Conservation (phyloP, 2,797 vertebrate genomes). For the Notolabrus celidotus region DNA sequence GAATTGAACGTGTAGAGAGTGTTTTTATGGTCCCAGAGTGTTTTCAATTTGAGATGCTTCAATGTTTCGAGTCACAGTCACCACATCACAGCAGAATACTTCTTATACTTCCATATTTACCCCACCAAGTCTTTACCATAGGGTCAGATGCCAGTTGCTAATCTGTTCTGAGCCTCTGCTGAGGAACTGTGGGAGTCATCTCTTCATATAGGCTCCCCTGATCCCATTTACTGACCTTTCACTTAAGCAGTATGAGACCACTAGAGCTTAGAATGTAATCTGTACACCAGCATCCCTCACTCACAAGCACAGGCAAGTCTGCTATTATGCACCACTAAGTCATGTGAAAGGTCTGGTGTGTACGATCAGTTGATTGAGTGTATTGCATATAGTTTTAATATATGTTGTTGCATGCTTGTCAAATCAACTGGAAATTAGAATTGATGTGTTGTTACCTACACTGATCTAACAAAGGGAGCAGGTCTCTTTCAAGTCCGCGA, state of each 20-base stretch:
- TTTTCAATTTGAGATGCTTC: neutral
- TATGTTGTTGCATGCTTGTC: neutral
- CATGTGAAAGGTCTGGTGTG: neutral
- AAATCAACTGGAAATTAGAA: too few relatives aligned
- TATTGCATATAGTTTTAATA: neutral
- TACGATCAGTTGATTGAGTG: neutral
- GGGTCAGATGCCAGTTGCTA: constrained; percentile 60
- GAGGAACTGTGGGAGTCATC: constrained; percentile 46
- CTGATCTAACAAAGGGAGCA: too few relatives aligned
- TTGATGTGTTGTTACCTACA: too few relatives aligned
- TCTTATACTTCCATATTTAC: constrained; percentile 18
- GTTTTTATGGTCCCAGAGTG: neutral
- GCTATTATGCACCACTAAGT: neutral
- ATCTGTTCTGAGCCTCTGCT: constrained; percentile 70
- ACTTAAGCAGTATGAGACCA: constrained; percentile 22
- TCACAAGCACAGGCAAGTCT: constrained; percentile 6
- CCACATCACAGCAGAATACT: neutral
- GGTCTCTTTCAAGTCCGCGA: too few relatives aligned
- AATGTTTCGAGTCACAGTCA: constrained; percentile 1
- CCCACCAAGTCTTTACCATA: constrained; percentile 13
- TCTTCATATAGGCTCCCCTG: constrained; percentile 33
- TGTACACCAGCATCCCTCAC: constrained; percentile 33
- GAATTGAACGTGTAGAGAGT: neutral
- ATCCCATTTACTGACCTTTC: constrained; percentile 51
- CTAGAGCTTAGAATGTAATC: constrained; percentile 48